Conservation (phyloP, 2,888 invertebrate species). For the Heteromurus nitidus region DNA sequence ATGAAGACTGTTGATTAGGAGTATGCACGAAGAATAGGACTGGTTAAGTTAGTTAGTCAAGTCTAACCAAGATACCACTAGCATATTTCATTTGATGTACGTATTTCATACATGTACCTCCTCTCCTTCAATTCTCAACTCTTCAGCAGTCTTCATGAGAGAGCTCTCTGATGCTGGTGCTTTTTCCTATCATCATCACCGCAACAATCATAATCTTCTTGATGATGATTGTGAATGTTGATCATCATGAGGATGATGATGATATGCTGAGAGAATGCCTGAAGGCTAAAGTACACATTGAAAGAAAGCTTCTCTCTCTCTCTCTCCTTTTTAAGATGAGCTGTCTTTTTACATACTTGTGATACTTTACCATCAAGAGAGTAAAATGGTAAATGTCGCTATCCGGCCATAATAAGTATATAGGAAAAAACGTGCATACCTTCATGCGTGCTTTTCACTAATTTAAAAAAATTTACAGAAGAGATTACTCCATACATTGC, state of each 20-base stretch:
- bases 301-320: no score
- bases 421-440: neutral
- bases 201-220: constrained; percentile 54
- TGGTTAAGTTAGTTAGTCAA: constrained; percentile 16
- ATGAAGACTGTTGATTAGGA: neutral
- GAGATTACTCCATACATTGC: neutral
- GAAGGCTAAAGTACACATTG: constrained; percentile 51
- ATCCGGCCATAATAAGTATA: neutral
- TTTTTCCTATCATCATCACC: constrained; percentile 14
- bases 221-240: constrained; percentile 62
- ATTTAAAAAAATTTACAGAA: constrained; percentile 53
- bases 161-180: no score
- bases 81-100: neutral
- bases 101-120: constrained; percentile 5
- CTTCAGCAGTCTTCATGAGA: no score
- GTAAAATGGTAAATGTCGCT: neutral
- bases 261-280: constrained; percentile 43
- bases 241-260: constrained; percentile 43
- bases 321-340: no score
- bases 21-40: neutral
- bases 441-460: constrained; percentile 49
- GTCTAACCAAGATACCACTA: no score
- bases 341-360: no score
- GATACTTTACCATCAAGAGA: no score
- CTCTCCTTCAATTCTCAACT: no score